Conservation (phyloP, 2,888 invertebrate genomes). For the Margaritifera margaritifera region DNA sequence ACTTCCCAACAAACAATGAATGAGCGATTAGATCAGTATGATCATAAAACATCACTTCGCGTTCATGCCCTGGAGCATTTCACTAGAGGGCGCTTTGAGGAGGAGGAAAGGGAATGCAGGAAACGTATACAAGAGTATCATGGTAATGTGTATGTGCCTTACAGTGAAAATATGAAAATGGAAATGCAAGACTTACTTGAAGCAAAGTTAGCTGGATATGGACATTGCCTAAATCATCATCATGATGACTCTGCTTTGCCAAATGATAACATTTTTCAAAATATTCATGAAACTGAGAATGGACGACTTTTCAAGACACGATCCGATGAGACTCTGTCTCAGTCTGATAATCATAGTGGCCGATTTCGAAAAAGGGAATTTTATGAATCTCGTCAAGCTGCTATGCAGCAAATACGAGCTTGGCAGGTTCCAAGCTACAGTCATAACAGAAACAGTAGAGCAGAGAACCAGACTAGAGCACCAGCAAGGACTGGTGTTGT, state of each 20-base stretch:
- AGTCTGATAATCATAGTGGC: constrained; percentile 81
- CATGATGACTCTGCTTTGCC: constrained; percentile 65
- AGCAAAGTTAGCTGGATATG: constrained; percentile 55
- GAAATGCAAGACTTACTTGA: constrained; percentile 68
- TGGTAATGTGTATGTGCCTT: constrained; percentile 71
- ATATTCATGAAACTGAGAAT: constrained; percentile 57
- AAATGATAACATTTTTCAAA: constrained; percentile 54
- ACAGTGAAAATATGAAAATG: constrained; percentile 49
- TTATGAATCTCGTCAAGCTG: constrained; percentile 61
- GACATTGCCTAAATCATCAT: constrained; percentile 64
- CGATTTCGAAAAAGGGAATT: constrained; percentile 73
- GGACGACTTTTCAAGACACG: constrained; percentile 65
- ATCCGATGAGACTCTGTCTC: constrained; percentile 71
- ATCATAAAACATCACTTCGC: constrained; percentile 75
- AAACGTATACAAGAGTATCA: constrained; percentile 80
- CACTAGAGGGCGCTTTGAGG: constrained; percentile 79
- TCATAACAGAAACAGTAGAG: constrained; percentile 29
- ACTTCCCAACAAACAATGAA: constrained; percentile 86
- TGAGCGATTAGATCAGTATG: constrained; percentile 85
- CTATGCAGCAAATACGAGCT: constrained; percentile 64
- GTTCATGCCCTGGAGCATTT: constrained; percentile 57
- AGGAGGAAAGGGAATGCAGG: constrained; percentile 79
- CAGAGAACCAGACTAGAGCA: constrained; percentile 1
- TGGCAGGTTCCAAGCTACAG: constrained; percentile 60
- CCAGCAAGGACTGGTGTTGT: constrained; percentile 1